Conservation (phyloP, 1,140 invertebrate genomes). For the Aphis craccivora region DNA sequence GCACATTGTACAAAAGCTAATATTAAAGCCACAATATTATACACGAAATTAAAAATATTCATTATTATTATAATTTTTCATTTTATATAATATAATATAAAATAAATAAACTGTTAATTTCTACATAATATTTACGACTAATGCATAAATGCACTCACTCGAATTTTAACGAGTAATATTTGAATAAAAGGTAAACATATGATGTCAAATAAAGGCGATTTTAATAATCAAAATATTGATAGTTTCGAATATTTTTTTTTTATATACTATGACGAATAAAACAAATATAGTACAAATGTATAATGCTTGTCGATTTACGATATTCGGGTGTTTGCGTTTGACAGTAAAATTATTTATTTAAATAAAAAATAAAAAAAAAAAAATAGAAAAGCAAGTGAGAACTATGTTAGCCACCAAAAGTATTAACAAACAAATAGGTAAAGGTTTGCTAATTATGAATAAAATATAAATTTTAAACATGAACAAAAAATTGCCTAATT, state of each 20-base stretch:
- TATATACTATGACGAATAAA: background rate
- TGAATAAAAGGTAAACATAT: background rate
- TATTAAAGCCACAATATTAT: background rate
- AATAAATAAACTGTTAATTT: background rate
- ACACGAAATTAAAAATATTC: background rate
- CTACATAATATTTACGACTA: background rate
- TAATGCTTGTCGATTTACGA: constrained; percentile 18
- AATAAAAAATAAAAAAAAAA: constrained; percentile 30
- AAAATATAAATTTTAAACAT: background rate
- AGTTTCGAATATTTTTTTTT: background rate
- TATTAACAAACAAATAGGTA: background rate
- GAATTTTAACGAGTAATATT: background rate
- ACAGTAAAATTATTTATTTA: constrained; percentile 47
- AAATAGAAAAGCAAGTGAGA: background rate
- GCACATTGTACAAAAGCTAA: background rate
- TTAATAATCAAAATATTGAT: constrained; percentile 37
- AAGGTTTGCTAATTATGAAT: background rate
- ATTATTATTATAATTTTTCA: background rate
- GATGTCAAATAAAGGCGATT: constrained; percentile 11
- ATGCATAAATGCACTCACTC: background rate
- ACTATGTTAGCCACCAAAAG: background rate
- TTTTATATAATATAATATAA: background rate
- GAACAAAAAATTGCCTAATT: background rate
- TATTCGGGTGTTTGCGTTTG: constrained; percentile 5
- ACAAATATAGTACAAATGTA: constrained; percentile 35